Conservation (phyloP, 2,797 vertebrate genomes). For the Bovichtus diacanthus region DNA sequence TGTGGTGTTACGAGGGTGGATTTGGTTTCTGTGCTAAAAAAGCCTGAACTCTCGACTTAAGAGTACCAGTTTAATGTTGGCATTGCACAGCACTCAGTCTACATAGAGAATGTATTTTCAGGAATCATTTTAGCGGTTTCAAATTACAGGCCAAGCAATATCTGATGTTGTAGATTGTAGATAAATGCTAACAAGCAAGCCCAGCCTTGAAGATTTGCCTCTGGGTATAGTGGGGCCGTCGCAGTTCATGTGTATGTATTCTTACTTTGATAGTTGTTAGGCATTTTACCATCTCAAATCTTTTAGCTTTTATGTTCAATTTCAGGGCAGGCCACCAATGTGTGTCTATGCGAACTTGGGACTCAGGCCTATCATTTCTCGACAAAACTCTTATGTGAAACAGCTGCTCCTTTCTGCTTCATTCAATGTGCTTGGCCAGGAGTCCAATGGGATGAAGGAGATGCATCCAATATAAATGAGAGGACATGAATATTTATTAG, state of each 20-base stretch:
- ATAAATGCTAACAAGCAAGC: constrained; percentile 10
- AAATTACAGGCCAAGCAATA: constrained; percentile 15
- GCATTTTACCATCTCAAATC: background rate
- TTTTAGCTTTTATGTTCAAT: constrained; percentile 1
- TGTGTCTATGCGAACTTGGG: background rate
- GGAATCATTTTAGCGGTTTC: constrained; percentile 28
- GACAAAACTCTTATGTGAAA: constrained; percentile 2
- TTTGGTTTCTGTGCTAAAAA: constrained; percentile 45
- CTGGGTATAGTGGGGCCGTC: background rate
- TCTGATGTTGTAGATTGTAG: constrained; percentile 14
- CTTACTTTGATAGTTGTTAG: constrained; percentile 5
- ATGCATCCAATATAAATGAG: constrained; percentile 43
- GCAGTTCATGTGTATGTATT: background rate
- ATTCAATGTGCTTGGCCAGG: constrained; percentile 2
- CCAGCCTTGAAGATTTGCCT: background rate
- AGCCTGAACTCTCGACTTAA: constrained; percentile 1
- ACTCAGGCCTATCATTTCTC: background rate
- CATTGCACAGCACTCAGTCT: background rate
- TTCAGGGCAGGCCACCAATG: background rate
- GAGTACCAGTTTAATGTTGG: constrained; percentile 14
- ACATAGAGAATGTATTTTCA: constrained; percentile 27
- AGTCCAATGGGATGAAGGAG: constrained; percentile 28
- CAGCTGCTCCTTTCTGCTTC: constrained; percentile 25
- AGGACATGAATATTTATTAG: constrained; percentile 59
- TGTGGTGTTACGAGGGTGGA: constrained; percentile 36